Evolutionary conservation across 2,797 vertebrate species (phyloP).

Genomic region (Rhinichthys osculus): DNA sequence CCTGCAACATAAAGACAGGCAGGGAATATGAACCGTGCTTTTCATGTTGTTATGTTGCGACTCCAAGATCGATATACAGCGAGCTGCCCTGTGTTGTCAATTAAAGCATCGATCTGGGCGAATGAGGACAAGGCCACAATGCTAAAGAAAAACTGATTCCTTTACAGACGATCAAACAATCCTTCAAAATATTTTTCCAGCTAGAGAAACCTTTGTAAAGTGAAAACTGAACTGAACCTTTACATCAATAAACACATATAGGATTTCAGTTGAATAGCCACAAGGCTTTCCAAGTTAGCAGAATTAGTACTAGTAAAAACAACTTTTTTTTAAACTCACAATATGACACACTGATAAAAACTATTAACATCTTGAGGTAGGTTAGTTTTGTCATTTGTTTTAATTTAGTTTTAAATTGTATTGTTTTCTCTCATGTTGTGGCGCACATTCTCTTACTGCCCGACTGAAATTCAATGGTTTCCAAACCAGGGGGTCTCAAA

Average conservation of each 20-base stretch:
- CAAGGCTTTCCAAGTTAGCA: background rate
- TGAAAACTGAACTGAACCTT: background rate
- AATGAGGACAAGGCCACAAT: background rate
- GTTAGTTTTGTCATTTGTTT: background rate
- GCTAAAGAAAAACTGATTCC: constrained; percentile 10
- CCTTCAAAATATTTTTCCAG: background rate
- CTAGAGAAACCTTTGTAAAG: background rate
- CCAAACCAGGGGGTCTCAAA: background rate
- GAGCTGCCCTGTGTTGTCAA: constrained; percentile 24
- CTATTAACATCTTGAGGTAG: too few species aligned
- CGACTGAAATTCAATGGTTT: background rate
- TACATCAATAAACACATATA: background rate
- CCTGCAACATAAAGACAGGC: background rate
- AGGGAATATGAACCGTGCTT: constrained; percentile 22
- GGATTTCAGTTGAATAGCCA: background rate
- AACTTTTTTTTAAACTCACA: background rate
- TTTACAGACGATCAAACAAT: background rate
- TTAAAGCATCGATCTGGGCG: constrained; percentile 29
- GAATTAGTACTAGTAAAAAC: background rate
- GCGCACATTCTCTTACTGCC: background rate
- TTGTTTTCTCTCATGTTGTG: background rate
- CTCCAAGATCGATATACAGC: constrained; percentile 35
- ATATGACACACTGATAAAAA: background rate
- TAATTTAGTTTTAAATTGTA: too few species aligned
- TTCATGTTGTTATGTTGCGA: constrained; percentile 19